These are phyloP conservation scores for Psilopogon haemacephalus DNA, from an alignment of 2,113 vertebrate genomes.

Conservation along the genomic window DNA sequence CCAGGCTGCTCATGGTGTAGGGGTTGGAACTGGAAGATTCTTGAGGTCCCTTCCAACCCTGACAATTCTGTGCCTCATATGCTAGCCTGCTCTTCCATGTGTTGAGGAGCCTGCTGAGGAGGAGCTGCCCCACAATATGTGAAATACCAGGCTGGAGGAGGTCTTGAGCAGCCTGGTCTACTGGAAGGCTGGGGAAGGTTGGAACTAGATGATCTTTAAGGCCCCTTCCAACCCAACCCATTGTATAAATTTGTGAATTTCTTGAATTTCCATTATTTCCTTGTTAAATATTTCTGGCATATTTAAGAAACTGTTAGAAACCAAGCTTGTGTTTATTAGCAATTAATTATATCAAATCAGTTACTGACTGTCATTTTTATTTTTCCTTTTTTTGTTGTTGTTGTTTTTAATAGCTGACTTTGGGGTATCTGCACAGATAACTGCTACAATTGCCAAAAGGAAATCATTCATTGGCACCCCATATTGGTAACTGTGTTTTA, in stretches of 20 bases:
- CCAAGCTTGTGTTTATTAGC: not conserved
- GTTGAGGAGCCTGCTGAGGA: not conserved
- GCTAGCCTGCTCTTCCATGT: not conserved
- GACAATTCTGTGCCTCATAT: not conserved
- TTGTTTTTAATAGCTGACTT: slow-evolving; percentile 86
- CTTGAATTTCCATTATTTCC: not conserved
- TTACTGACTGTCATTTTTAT: not conserved
- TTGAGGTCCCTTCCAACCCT: too few relatives aligned
- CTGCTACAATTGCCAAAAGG: slow-evolving; percentile 96
- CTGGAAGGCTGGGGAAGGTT: too few relatives aligned
- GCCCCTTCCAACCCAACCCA: too few relatives aligned
- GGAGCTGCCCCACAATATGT: not conserved
- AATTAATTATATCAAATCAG: not conserved
- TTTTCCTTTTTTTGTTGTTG: not conserved
- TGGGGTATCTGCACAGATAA: slow-evolving; percentile 98
- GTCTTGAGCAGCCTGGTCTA: too few relatives aligned
- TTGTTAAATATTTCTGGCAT: not conserved
- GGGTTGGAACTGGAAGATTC: too few relatives aligned
- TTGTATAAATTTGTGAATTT: too few relatives aligned
- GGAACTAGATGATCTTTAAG: too few relatives aligned
- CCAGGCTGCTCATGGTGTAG: too few relatives aligned
- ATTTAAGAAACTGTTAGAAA: not conserved
- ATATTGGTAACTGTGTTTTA: slow-evolving; percentile 89
- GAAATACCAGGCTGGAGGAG: not conserved
- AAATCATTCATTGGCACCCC: slow-evolving; percentile 99